Conservation (phyloP, 2,113 vertebrate genomes). For the Pungitius pungitius region DNA sequence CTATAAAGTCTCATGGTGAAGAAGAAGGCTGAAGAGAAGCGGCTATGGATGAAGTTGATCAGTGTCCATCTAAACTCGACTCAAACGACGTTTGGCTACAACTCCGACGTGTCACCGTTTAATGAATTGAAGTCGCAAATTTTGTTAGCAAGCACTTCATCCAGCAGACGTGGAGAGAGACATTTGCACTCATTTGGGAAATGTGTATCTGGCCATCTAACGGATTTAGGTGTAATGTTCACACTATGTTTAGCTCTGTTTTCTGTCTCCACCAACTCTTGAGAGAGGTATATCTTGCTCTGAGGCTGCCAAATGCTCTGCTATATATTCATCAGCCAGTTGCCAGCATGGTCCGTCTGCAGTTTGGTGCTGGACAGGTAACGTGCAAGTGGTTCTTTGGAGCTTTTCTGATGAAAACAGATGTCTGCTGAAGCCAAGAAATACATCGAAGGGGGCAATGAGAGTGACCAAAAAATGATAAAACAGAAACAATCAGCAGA, state of each 20-base stretch:
- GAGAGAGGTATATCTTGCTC: not conserved
- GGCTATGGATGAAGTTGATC: not conserved
- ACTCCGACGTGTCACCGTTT: not conserved
- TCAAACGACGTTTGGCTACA: not conserved
- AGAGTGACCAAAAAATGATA: not conserved
- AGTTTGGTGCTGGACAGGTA: not conserved
- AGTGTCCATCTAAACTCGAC: not conserved
- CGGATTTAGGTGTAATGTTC: not conserved
- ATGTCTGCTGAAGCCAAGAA: not conserved
- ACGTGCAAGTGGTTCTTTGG: not conserved
- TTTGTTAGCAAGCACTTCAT: not conserved
- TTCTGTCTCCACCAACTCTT: not conserved
- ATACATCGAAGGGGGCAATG: not conserved
- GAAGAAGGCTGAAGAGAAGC: constrained; percentile 17
- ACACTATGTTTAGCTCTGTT: not conserved
- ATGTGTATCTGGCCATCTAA: not conserved
- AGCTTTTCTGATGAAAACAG: not conserved
- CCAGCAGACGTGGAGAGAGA: not conserved
- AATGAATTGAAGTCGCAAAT: not conserved
- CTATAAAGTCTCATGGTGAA: constrained; percentile 9
- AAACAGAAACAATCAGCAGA: not conserved
- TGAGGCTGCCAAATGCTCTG: not conserved
- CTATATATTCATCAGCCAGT: too few species aligned
- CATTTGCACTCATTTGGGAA: not conserved
- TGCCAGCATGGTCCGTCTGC: not conserved